Evolutionary conservation across 1,140 invertebrate species (phyloP), one percentile per base, ranked within the genome.

Genomic region (Leptoteleia sp.): DNA sequence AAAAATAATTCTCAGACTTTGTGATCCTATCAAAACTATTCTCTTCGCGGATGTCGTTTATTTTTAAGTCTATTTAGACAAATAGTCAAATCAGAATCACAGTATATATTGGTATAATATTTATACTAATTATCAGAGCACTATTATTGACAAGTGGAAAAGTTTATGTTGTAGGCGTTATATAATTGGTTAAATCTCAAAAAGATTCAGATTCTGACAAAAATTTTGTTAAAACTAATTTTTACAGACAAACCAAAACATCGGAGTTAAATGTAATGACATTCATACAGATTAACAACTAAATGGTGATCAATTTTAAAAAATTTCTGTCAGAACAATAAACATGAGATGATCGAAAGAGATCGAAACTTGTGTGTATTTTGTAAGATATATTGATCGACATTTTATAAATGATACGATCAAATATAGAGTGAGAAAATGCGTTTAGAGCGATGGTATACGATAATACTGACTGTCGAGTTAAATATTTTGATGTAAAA

Each of bases 321-420:
- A 75, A 75, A 65, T 73, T 73, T 64, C 48, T 73, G 70, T 73
- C 70, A 64, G 70, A 64, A 73, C 64, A 64, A 47, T 8, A 55
- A 75, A 65, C 57, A 75, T 59, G 35, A 75, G 52, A 65, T 45
- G 68, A 72, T 62, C 55, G 68, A 43, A 68, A 62, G 64, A 76
- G 48, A 76, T 31, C n/a, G n/a, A n/a, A n/a, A 40, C 57, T 68
- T 64, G 57, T 76, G 73, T 76, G 37, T 43, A 35, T 70, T 70
- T 70, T 70, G 38, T 76, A 70, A 76, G 57, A 68, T 68, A 76
- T 45, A 38, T 64, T 70, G 64, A 43, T 57, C 65, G 65, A 65
- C 75, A 77, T 77, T 77, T 77, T 64, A 71, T 71, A 65, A 77
- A 70, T 67, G 75, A 61, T 67, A 43, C 35, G 75, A 29, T 71